Conservation (phyloP, 1,140 invertebrate species). For the Pseudobourletiella spinata region DNA sequence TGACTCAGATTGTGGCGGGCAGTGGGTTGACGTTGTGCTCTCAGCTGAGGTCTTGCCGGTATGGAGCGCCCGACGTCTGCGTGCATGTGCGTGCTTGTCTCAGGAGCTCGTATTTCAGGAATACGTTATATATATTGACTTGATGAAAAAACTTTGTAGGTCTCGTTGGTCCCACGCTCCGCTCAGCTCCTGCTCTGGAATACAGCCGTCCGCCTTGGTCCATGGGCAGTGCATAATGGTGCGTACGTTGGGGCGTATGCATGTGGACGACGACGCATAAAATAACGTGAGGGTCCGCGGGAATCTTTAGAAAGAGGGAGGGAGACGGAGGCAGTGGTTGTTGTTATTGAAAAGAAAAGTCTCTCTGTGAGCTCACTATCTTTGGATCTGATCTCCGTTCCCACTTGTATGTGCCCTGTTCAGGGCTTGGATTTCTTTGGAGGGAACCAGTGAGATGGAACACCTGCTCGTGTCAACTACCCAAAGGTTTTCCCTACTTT, state of each 20-base stretch:
- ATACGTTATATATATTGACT: background rate
- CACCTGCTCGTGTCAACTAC: conserved; percentile 26
- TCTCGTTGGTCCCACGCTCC: background rate
- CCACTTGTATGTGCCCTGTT: background rate
- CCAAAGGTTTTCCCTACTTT: background rate
- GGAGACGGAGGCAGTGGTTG: no score
- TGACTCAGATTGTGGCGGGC: background rate
- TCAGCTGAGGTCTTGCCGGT: background rate
- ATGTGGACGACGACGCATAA: no score
- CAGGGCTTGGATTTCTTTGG: background rate
- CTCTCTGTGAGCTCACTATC: background rate
- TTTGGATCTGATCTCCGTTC: background rate
- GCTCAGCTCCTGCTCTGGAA: background rate
- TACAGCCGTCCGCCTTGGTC: no score
- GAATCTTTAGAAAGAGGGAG: no score
- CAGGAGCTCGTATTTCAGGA: background rate
- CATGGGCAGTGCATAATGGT: no score
- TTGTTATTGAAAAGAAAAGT: background rate
- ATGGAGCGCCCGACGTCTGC: no score
- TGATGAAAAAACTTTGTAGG: background rate
- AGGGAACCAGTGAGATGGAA: conserved; percentile 1
- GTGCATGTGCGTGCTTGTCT: no score
- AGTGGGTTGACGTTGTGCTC: background rate
- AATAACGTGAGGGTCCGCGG: no score
- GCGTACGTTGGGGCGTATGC: no score